Base-by-base conservation (phyloP, 2,113 vertebrate genomes). In the Camelus dromedarius region DNA sequence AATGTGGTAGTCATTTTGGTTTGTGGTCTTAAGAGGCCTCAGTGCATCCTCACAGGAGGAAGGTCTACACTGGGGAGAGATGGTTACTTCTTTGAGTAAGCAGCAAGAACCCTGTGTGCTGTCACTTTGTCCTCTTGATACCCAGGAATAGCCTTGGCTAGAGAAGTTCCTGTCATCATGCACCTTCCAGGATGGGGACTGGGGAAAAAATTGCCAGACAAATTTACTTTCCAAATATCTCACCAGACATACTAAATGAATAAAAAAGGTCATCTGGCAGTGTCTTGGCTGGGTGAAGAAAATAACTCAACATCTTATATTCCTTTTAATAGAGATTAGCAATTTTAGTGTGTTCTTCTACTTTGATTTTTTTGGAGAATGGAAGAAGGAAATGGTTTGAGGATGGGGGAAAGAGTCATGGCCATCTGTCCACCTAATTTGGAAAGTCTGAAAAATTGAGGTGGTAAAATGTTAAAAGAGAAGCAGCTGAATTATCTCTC, bases 141-240 rank as follows among this genome's bases (percentile, higher is more conserved):
- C 70, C 64, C 64, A 95, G 79, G 70, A 93, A 96, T 70, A 92
- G 75, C 46, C 18, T 8, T 92, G 80, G 54, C 38, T 62, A 28
- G 77, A 92, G 67, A 95, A 48, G 18, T 91, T 96, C 89, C 22
- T 83, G 83, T 87, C 62, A 16, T 66, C 79, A 80, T 19, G 69
- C 64, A 87, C 60, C 58, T 70, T 93, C 58, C 82, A 82, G 69
- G 75, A 95, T 70, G 67, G 35, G 52, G 87, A 64, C 16, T 48
- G 32, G 58, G 8, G 4, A 83, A 54, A 96, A 86, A 62, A 38
- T 72, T n/a, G 60, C 58, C 86, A 96, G 72, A 93, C 32, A n/a
- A 96, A 91, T 58, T 97, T 88, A 89, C 77, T 95, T 91, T 93
- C 48, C 91, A 81, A 96, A 96, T 94, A 76, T 73, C 81, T 73